Evolutionary conservation across 2,797 vertebrate genomes (phyloP).

Genomic region (Trachops cirrhosus): DNA sequence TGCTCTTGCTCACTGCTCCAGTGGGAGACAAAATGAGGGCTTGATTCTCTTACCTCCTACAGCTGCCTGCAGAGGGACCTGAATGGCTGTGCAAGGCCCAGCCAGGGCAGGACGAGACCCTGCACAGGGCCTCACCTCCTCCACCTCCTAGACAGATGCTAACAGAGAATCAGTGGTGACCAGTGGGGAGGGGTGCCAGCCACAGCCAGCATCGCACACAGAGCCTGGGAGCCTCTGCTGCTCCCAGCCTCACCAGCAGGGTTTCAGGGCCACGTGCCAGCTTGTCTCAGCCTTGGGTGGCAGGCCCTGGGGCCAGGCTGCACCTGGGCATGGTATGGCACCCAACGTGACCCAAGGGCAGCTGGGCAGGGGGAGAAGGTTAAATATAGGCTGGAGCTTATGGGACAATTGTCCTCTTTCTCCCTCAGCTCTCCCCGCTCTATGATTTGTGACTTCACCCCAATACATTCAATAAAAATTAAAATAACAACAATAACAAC

Average conservation of each 20-base stretch:
- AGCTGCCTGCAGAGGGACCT: neutral
- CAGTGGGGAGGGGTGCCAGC: conserved; percentile 87
- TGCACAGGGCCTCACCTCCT: no score
- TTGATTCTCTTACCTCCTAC: neutral
- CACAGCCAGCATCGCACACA: conserved; percentile 80
- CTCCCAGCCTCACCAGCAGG: neutral
- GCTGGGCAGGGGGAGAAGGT: neutral
- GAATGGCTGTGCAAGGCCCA: neutral
- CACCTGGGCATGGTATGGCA: accelerated
- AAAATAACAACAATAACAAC: no score
- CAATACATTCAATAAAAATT: no score
- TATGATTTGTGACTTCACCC: neutral
- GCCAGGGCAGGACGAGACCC: neutral
- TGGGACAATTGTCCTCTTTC: neutral
- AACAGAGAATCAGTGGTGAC: conserved; percentile 88
- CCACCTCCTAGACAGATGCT: conserved; percentile 53
- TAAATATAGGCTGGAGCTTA: neutral
- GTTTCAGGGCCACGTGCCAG: neutral
- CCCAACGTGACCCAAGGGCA: neutral
- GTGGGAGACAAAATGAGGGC: neutral
- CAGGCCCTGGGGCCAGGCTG: neutral
- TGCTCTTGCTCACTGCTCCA: neutral
- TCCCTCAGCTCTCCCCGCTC: neutral
- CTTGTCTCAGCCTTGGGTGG: neutral
- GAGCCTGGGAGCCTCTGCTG: conserved; percentile 25